Evolutionary conservation across 2,888 invertebrate genomes (phyloP).

Genomic region (Cotesia congregata): DNA sequence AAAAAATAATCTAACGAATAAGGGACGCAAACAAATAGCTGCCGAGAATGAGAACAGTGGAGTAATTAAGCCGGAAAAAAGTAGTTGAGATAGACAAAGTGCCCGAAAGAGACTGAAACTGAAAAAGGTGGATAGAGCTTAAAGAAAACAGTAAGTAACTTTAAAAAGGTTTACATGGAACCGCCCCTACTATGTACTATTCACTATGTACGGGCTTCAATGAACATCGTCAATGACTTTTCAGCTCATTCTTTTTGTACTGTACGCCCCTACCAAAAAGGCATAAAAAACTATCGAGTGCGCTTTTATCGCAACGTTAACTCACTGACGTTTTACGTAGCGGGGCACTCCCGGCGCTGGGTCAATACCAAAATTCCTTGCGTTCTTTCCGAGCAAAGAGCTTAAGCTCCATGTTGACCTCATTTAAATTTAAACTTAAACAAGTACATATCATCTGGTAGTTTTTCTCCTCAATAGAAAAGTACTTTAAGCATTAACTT

Average conservation of each 20-base stretch:
- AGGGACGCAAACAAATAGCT: slow-evolving; percentile 28
- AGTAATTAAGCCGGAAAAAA: slow-evolving; percentile 27
- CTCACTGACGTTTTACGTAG: neutral
- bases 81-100: neutral
- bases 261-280: neutral
- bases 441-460: neutral
- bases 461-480: neutral
- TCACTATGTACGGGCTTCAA: slow-evolving; percentile 3
- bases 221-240: slow-evolving; percentile 22
- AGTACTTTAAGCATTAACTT: neutral
- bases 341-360: neutral
- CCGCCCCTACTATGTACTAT: neutral
- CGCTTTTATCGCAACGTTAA: neutral
- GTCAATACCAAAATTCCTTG: slow-evolving; percentile 15
- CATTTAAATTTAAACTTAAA: slow-evolving; percentile 19
- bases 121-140: slow-evolving; percentile 15
- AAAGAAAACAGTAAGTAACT: slow-evolving; percentile 24
- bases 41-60: slow-evolving; percentile 16
- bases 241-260: neutral
- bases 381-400: neutral
- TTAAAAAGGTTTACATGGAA: neutral
- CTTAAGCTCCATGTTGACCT: slow-evolving; percentile 9
- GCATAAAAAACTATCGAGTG: neutral
- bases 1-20: neutral
- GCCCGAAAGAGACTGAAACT: neutral